These are phyloP conservation scores for Poecile atricapillus DNA, from an alignment of 2,113 vertebrate genomes.

Conservation along the genomic window DNA sequence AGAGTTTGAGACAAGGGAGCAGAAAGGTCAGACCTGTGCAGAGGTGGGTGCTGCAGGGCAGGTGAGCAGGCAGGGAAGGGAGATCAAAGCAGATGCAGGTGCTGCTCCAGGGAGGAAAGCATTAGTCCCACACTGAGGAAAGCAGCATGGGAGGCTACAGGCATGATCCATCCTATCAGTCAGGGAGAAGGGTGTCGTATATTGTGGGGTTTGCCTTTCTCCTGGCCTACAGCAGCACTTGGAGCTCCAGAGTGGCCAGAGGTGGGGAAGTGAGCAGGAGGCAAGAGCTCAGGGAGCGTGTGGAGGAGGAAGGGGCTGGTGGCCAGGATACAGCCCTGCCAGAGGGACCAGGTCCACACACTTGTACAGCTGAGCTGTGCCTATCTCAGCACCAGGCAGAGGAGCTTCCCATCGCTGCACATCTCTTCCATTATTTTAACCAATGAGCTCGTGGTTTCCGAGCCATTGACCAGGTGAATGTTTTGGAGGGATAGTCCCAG, in stretches of 20 bases:
- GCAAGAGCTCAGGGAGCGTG: background rate
- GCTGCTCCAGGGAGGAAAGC: background rate
- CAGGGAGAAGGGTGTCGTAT: rapidly evolving
- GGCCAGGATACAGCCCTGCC: background rate
- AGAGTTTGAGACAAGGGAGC: background rate
- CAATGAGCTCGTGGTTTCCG: background rate
- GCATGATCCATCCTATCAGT: background rate
- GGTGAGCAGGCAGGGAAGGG: background rate
- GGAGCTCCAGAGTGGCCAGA: background rate
- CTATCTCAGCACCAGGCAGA: background rate
- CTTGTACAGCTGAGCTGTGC: background rate
- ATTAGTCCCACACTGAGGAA: background rate
- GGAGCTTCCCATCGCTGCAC: background rate
- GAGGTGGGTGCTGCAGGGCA: background rate
- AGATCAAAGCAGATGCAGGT: background rate
- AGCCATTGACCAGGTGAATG: background rate
- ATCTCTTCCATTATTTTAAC: background rate
- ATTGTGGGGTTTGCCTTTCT: background rate
- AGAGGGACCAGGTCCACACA: background rate
- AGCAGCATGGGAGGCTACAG: background rate
- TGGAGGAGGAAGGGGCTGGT: background rate
- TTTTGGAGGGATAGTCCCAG: background rate
- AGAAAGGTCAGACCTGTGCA: background rate
- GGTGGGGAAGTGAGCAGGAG: background rate
- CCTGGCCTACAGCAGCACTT: background rate